Conservation (phyloP, 2,113 vertebrate species). For the Pseudopipra pipra region DNA sequence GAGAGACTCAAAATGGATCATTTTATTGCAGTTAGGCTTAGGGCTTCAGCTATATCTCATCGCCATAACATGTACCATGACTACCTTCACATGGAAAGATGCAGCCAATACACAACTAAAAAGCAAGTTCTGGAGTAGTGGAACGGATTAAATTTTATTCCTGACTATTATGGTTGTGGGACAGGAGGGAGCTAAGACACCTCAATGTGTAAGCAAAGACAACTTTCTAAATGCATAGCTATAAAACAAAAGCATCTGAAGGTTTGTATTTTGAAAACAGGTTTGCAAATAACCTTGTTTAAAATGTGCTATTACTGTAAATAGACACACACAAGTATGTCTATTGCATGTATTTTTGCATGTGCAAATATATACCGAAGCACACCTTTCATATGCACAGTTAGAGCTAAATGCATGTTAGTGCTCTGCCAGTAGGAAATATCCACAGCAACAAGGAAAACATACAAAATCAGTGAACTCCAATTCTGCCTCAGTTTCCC, state of each 20-base stretch:
- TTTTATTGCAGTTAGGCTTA: not conserved
- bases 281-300: not conserved
- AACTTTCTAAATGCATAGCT: not conserved
- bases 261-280: not conserved
- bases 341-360: not conserved
- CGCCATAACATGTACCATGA: accelerated
- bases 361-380: not conserved
- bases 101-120: not conserved
- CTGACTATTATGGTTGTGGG: not conserved
- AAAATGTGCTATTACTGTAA: not conserved
- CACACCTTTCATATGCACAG: not conserved
- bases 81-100: not conserved
- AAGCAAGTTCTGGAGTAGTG: not conserved
- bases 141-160: not conserved
- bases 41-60: not conserved
- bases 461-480: not conserved
- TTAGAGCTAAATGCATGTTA: not conserved
- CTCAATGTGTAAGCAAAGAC: not conserved
- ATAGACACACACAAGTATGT: not conserved
- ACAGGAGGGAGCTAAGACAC: not conserved
- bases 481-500: not conserved
- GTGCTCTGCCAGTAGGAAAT: not conserved
- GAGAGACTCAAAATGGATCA: not conserved
- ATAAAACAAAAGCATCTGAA: not conserved
- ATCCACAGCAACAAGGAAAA: not conserved